Percentiles rank a stretch among this genome's conserved stretches.
These are phyloP conservation scores for Lacerta bilineata DNA, from an alignment of 2,797 vertebrate genomes.

Conservation along the genomic window DNA sequence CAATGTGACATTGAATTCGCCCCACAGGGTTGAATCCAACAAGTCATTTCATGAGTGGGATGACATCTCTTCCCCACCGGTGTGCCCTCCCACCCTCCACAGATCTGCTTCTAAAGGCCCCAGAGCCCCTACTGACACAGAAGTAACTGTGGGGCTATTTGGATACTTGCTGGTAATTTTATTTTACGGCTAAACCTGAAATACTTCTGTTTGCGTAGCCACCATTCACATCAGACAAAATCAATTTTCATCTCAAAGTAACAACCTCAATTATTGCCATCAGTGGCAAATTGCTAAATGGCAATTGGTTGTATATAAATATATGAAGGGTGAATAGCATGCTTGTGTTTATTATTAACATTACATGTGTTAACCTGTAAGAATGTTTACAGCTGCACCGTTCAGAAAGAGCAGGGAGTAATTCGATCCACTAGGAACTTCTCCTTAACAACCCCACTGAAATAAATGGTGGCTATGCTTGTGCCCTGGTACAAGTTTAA, in stretches of 20 bases:
- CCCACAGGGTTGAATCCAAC: no score
- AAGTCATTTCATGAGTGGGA: no score
- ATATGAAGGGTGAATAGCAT: background rate
- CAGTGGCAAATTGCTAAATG: background rate
- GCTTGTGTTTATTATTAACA: background rate
- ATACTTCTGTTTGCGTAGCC: no score
- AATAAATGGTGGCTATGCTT: background rate
- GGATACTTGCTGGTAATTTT: background rate
- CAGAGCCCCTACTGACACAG: background rate
- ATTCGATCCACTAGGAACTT: background rate
- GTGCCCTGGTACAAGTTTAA: background rate
- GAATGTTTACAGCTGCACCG: background rate
- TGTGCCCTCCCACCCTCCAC: no score
- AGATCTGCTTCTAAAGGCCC: background rate
- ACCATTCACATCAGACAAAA: background rate
- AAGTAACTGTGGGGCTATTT: background rate
- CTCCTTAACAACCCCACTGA: background rate
- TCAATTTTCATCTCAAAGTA: background rate
- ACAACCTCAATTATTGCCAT: background rate
- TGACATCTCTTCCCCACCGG: no score
- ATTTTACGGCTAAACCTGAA: background rate
- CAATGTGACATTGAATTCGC: no score
- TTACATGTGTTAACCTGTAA: background rate
- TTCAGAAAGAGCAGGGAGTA: background rate
- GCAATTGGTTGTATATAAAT: background rate